These are phyloP conservation scores for Rhagologus leucostigma DNA, from an alignment of 2,113 vertebrate species.

Conservation along the genomic window DNA sequence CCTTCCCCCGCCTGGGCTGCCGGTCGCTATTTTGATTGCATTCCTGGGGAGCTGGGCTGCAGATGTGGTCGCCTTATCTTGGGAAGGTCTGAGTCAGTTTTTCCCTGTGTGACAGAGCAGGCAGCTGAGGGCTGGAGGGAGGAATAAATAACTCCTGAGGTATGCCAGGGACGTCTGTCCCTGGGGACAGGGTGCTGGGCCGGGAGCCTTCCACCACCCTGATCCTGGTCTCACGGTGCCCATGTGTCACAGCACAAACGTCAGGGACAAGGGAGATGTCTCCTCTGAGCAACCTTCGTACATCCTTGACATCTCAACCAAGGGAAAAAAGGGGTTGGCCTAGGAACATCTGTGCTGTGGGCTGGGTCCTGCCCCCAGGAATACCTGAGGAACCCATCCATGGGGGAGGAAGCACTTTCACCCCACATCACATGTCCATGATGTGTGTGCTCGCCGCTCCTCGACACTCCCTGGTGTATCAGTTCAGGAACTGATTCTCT, in stretches of 20 bases:
- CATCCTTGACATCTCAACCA: neutral
- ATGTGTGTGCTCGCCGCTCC: accelerated
- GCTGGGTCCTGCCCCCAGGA: neutral
- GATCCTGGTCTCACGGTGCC: neutral
- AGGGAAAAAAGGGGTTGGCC: neutral
- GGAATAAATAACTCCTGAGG: slow-evolving; percentile 49
- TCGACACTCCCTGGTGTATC: neutral
- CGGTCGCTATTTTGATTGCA: slow-evolving; percentile 18
- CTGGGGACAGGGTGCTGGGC: neutral
- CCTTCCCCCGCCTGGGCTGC: neutral
- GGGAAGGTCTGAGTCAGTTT: slow-evolving; percentile 64
- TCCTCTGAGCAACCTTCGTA: neutral
- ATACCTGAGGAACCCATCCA: neutral
- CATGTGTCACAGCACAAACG: accelerated
- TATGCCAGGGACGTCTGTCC: neutral
- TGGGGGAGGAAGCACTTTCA: neutral
- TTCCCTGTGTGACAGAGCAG: slow-evolving; percentile 27
- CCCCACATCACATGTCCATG: accelerated
- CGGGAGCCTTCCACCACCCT: neutral
- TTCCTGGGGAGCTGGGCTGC: slow-evolving; percentile 40
- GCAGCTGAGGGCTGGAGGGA: slow-evolving; percentile 26
- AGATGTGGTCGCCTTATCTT: slow-evolving; percentile 62
- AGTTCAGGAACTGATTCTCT: neutral
- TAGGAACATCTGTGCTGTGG: neutral
- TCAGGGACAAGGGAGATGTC: neutral